Base-by-base conservation (phyloP, 2,888 invertebrate genomes). In the Tachina grossa region DNA sequence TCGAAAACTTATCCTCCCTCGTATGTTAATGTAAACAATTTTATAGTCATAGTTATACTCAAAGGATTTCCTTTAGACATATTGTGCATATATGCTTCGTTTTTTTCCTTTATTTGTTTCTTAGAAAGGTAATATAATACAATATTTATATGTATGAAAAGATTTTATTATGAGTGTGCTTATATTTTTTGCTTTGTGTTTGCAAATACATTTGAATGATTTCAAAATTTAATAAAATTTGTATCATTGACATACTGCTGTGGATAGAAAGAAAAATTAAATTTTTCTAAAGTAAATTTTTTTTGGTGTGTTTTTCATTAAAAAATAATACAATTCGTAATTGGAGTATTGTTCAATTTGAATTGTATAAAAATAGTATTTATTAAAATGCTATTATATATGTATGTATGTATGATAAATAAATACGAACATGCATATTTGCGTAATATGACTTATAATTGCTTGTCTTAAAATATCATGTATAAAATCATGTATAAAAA, bases 41-140 rank as follows among this genome's bases (percentile, higher is more conserved):
- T 45, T 16, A 53, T 65, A 51, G 43, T 53, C 53, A 51, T 45
- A 47, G 22, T 47, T 57, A 43, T 55, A 55, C 65, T 65, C 75
- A 53, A 31, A 65, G 61, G 74, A 61, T 51, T 74, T 74, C 74
- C 61, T 41, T 45, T 75, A 31, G n/a, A n/a, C 19, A 53, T 45
- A 14, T 63, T 13, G 2, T 45, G 31, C 75, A 55, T 55, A 43
- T 53, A 45, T 43, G 53, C 31, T 65, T 65, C 13, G 6, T 53
- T 63, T 43, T 53, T 63, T 43, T n/a, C 31, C 22, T 43, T 53
- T 53, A 22, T 14, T 43, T 75, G 43, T 47, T 69, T 59, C 68
- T 45, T 8, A 31, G 57, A 41, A 76, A 53, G 47, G 63, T 69
- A 69, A 71, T 65, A 63, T 65, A 63, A 71, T 59, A 31, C 31